Conservation (phyloP, 2,888 invertebrate genomes). For the Brenthis ino region DNA sequence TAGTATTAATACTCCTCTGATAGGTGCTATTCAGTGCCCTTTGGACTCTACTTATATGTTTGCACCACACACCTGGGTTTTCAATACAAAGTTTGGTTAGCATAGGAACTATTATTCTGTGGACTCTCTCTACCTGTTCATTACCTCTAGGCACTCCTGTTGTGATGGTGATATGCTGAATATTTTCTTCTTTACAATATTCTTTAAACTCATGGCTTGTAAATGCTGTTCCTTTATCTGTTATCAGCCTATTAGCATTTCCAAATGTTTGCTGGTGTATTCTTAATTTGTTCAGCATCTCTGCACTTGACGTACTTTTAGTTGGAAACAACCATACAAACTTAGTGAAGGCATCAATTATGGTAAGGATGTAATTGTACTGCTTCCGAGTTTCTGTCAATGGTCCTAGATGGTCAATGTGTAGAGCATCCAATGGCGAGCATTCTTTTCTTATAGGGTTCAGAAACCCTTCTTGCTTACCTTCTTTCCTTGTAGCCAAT, state of each 20-base stretch:
- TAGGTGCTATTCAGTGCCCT: no score
- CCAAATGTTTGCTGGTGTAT: no score
- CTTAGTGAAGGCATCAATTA: conserved; percentile 55
- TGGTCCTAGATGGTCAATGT: conserved; percentile 52
- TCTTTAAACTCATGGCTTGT: no score
- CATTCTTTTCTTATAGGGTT: conserved; percentile 37
- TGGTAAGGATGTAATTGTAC: conserved; percentile 54
- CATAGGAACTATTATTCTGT: no score
- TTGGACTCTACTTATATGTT: no score
- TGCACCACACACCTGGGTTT: no score
- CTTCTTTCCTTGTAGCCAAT: conserved; percentile 43
- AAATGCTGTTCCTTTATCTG: conserved; percentile 40
- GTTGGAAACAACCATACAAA: conserved; percentile 55
- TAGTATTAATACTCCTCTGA: no score
- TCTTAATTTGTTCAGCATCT: no score
- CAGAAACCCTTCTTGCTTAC: conserved; percentile 43
- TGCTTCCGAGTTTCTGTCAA: conserved; percentile 47
- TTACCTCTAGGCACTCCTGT: no score
- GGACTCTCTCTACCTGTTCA: no score
- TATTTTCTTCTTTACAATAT: not conserved
- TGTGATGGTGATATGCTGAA: not conserved
- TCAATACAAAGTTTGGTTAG: no score
- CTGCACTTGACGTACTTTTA: conserved; percentile 42
- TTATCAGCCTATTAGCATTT: no score
- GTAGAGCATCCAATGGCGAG: conserved; percentile 28